phyloP scores from a whole-genome alignment of 2,888 invertebrate genomes.

The Athalia cordata region DNA sequence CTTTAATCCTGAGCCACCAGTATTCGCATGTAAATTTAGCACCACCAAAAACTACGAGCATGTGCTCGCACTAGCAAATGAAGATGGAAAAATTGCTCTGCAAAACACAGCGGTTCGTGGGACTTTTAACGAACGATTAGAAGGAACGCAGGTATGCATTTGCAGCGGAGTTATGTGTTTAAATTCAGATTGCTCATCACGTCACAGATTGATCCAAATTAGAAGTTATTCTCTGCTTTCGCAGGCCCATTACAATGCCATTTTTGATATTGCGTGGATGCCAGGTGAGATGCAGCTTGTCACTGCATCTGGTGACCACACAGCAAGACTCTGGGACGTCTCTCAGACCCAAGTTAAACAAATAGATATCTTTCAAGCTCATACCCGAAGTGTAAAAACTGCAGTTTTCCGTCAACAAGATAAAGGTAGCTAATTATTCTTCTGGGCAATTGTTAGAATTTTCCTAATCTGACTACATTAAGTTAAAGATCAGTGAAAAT shows the following conservation, averaged over 20 bases:
- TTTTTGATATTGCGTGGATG: slow-evolving; percentile 93
- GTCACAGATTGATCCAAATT: too few relatives aligned
- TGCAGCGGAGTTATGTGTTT: slow-evolving; percentile 2
- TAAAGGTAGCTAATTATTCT: slow-evolving; percentile 66
- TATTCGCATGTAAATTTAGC: slow-evolving; percentile 88
- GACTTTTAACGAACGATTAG: slow-evolving; percentile 55
- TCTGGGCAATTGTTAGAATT: slow-evolving; percentile 6
- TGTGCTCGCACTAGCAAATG: slow-evolving; percentile 88
- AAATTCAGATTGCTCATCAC: neutral
- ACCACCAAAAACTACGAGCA: slow-evolving; percentile 81
- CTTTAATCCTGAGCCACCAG: slow-evolving; percentile 81
- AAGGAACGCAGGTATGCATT: slow-evolving; percentile 75
- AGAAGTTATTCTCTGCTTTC: slow-evolving; percentile 42
- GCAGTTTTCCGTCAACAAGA: slow-evolving; percentile 84
- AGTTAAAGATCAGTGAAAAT: neutral
- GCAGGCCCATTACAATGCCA: slow-evolving; percentile 86
- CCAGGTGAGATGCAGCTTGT: slow-evolving; percentile 85
- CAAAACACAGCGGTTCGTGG: slow-evolving; percentile 68
- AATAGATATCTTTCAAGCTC: slow-evolving; percentile 82
- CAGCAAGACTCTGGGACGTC: slow-evolving; percentile 87
- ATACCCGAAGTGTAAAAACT: slow-evolving; percentile 89
- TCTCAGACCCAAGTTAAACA: slow-evolving; percentile 69
- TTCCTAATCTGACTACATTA: neutral
- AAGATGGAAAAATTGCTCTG: slow-evolving; percentile 84
- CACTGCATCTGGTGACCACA: slow-evolving; percentile 91